Conservation (phyloP, 1,140 invertebrate genomes). For the Trachymyrmex septentrionalis region DNA sequence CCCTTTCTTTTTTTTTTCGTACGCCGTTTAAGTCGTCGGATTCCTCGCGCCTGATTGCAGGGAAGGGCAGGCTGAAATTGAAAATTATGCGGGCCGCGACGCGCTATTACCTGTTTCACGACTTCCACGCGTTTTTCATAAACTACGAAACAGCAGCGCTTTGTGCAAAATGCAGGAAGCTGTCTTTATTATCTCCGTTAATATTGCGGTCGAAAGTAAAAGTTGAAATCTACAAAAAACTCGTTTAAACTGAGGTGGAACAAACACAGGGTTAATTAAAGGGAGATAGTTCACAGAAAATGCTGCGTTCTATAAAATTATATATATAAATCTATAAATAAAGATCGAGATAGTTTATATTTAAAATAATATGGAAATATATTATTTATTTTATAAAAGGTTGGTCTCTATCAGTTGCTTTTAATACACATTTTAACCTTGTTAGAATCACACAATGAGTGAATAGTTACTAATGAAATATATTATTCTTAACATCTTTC, state of each 20-base stretch:
- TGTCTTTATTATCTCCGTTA: not conserved
- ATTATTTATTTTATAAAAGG: no score
- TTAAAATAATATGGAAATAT: no score
- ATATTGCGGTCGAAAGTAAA: not conserved
- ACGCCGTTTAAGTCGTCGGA: slow-evolving; percentile 15
- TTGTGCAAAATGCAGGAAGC: not conserved
- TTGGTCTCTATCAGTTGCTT: no score
- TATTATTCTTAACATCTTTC: no score
- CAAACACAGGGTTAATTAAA: not conserved
- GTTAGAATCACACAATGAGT: no score
- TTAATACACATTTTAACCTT: no score
- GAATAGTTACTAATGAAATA: no score
- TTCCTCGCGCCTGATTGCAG: slow-evolving; percentile 35
- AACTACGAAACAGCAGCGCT: not conserved
- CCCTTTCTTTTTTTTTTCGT: not conserved
- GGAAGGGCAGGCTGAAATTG: slow-evolving; percentile 22
- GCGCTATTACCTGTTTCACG: slow-evolving; percentile 5
- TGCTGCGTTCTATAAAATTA: not conserved
- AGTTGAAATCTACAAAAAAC: not conserved
- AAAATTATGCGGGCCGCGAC: slow-evolving; percentile 30
- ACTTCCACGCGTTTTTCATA: slow-evolving; percentile 6
- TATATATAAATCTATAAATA: not conserved
- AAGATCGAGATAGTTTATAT: no score
- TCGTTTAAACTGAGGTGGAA: not conserved
- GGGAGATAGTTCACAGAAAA: not conserved